Base-by-base conservation (phyloP, 2,113 vertebrate species). In the Puma concolor region DNA sequence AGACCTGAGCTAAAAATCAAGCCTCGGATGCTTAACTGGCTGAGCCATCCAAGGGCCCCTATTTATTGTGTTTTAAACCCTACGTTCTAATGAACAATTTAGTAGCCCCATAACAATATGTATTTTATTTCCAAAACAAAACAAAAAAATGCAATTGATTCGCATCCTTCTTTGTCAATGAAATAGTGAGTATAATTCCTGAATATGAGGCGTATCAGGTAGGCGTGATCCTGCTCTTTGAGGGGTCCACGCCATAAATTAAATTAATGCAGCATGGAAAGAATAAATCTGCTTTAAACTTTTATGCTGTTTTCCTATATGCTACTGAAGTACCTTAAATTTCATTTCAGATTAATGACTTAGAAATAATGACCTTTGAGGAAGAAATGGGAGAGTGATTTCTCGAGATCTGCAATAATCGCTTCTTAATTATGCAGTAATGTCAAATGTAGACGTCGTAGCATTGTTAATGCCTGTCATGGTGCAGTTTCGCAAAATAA, bases 331-430 rank as follows among this genome's bases (percentile, higher is more conserved):
- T 48, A 57, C 5, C 5, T 33, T 69, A 92, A 83, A 95, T 83
- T 96, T 97, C 66, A 92, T 5, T 95, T 85, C 89, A 88, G 41
- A 94, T 92, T 67, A 95, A 86, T 67, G 81, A 93, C 15, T 94
- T 87, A 96, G 7, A 60, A 96, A 86, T 95, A 63, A 94, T n/a
- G 36, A 97, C 94, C 95, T 91, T 91, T 97, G 1, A 94, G 0
- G 33, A 95, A 71, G 94, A 98, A 94, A 87, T 16, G 80, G 67
- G 11, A 97, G 91, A 91, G 21, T 67, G 66, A 19, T 96, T 96
- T 69, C 88, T 91, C 0, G 10, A 27, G 29, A 85, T 63, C 5
- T 36, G 17, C 84, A 95, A 64, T 92, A 97, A 84, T 97, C 19
- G 92, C 17, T 69, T 74, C 57, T 83, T 89, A 96, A 96, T 88